phyloP scores from a whole-genome alignment of 1,140 invertebrate genomes.

The Pararge aegeria region DNA sequence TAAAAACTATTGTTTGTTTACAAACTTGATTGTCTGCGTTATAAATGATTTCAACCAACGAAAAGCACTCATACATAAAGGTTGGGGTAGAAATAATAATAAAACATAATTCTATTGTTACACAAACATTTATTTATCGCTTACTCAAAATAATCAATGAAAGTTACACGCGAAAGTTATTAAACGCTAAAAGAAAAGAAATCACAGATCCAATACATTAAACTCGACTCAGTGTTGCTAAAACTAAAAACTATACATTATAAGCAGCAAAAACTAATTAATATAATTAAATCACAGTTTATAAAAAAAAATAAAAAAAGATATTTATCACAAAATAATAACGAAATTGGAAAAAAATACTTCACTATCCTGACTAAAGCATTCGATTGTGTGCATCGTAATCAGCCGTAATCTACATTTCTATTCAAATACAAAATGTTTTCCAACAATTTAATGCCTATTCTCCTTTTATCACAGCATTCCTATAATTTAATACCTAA shows the following conservation, averaged over 20 bases:
- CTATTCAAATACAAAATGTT: slow-evolving; percentile 29
- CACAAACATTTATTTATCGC: slow-evolving; percentile 71
- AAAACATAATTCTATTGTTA: slow-evolving; percentile 45
- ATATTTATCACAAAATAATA: slow-evolving; percentile 46
- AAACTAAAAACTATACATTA: slow-evolving; percentile 42
- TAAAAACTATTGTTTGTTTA: too few species aligned
- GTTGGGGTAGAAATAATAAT: slow-evolving; percentile 19
- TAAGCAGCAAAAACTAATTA: slow-evolving; percentile 48
- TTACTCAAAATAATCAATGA: slow-evolving; percentile 69
- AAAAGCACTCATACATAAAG: too few species aligned
- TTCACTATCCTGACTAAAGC: slow-evolving; percentile 31
- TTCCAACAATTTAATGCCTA: slow-evolving; percentile 35
- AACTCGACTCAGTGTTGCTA: slow-evolving; percentile 37
- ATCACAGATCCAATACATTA: slow-evolving; percentile 71
- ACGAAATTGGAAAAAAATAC: slow-evolving; percentile 22
- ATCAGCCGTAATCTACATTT: slow-evolving; percentile 19
- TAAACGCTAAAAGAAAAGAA: slow-evolving; percentile 56
- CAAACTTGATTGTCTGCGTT: too few species aligned
- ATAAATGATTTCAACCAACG: not conserved
- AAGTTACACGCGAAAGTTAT: slow-evolving; percentile 55
- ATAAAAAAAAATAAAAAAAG: slow-evolving; percentile 35
- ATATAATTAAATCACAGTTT: slow-evolving; percentile 63
- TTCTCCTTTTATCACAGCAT: slow-evolving; percentile 50
- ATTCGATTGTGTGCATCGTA: slow-evolving; percentile 36
- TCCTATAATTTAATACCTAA: slow-evolving; percentile 47